These are phyloP conservation scores for Borostomias antarcticus DNA, from an alignment of 2,797 vertebrate genomes.

Conservation along the genomic window DNA sequence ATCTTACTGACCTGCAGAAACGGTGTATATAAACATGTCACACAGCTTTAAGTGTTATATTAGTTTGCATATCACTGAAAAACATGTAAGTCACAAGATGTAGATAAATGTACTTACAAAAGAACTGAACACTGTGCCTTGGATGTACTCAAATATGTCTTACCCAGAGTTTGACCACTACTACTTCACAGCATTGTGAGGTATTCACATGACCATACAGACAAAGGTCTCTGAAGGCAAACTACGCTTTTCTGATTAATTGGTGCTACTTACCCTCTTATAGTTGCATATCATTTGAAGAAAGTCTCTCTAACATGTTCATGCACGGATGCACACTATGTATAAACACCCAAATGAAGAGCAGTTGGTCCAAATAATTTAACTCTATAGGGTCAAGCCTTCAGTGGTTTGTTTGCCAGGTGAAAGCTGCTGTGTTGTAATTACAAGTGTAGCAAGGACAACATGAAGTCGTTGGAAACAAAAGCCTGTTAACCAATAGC, in stretches of 20 bases:
- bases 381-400: slow-evolving; percentile 49
- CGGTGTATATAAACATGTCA: too few species aligned
- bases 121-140: slow-evolving; percentile 16
- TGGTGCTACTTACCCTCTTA: slow-evolving; percentile 44
- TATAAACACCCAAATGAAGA: slow-evolving; percentile 38
- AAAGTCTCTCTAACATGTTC: slow-evolving; percentile 46
- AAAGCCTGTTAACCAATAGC: slow-evolving; percentile 31
- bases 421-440: slow-evolving; percentile 30
- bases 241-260: slow-evolving; percentile 31
- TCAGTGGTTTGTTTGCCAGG: slow-evolving; percentile 41
- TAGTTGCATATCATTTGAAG: slow-evolving; percentile 68
- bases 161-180: slow-evolving; percentile 38
- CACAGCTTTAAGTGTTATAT: too few species aligned
- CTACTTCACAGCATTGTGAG: slow-evolving; percentile 62
- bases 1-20: too few species aligned
- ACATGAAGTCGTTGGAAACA: slow-evolving; percentile 36
- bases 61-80: too few species aligned
- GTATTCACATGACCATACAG: slow-evolving; percentile 40
- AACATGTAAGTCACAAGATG: background rate
- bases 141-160: slow-evolving; percentile 17
- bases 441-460: slow-evolving; percentile 49
- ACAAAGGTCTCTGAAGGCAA: slow-evolving; percentile 60
- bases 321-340: slow-evolving; percentile 48
- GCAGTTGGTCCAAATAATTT: slow-evolving; percentile 29
- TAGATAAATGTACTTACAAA: background rate